A percentile compares a stretch with the other conserved stretches of the same genome.
phyloP scores from a whole-genome alignment of 53 echinoderm and acorn worm genomes.

The Crossaster papposus region DNA sequence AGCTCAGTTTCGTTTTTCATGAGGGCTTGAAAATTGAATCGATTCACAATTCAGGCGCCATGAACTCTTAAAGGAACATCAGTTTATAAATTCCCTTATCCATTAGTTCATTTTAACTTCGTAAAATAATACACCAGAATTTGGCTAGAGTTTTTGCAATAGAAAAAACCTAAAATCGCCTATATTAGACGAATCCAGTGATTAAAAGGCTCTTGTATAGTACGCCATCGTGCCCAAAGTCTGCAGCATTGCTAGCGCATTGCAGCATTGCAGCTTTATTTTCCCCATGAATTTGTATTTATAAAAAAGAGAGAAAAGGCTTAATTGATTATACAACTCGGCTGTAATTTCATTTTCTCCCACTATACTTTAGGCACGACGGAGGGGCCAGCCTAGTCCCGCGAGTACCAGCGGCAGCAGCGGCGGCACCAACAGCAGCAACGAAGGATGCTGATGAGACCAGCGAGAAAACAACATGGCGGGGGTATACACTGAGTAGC shows the following conservation, averaged over 20 bases:
- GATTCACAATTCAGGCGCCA: background rate
- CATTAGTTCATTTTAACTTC: too few species aligned
- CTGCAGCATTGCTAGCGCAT: too few species aligned
- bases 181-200: too few species aligned
- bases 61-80: background rate
- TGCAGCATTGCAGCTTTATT: too few species aligned
- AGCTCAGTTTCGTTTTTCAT: background rate
- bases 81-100: too few species aligned
- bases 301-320: too few species aligned
- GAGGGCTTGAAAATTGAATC: background rate
- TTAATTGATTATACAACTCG: background rate
- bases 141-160: too few species aligned
- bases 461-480: background rate
- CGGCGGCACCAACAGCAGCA: constrained; percentile 52
- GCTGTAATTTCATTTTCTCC: background rate
- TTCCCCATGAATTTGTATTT: too few species aligned
- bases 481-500: background rate
- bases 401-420: constrained; percentile 59
- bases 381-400: constrained; percentile 53
- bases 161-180: too few species aligned
- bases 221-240: too few species aligned
- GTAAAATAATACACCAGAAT: too few species aligned
- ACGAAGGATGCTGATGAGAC: constrained; percentile 52
- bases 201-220: too few species aligned
- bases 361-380: constrained; percentile 43